phyloP scores from a whole-genome alignment of 1,140 invertebrate species.

The Diachasma alloeum region DNA sequence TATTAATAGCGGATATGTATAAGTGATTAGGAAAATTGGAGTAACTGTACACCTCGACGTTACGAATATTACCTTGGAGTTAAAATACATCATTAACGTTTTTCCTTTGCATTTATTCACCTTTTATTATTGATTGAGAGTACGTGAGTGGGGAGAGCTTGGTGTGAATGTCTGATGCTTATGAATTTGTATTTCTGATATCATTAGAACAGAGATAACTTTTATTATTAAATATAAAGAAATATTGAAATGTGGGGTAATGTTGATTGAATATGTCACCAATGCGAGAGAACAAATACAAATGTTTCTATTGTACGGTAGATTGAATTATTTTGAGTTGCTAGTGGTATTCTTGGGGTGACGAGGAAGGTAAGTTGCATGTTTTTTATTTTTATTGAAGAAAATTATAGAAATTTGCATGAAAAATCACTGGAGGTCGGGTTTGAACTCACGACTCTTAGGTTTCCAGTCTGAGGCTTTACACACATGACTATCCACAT shows the following conservation, averaged over 20 bases:
- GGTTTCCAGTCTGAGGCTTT: no score
- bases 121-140: background rate
- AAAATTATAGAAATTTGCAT: no score
- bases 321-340: no score
- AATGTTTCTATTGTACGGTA: no score
- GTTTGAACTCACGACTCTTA: no score
- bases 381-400: no score
- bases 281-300: background rate
- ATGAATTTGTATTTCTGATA: background rate
- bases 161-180: background rate
- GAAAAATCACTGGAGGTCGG: no score
- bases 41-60: background rate
- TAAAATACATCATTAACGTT: conserved; percentile 6
- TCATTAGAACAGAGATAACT: background rate
- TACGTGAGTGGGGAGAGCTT: background rate
- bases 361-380: no score
- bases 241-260: background rate
- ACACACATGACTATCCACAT: no score
- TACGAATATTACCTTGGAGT: background rate
- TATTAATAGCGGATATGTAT: conserved; percentile 43
- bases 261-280: background rate
- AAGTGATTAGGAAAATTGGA: conserved; percentile 11
- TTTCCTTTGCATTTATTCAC: conserved; percentile 5
- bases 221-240: background rate
- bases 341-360: no score